Percentiles rank a stretch among this genome's conserved stretches.
phyloP scores from a whole-genome alignment of 2,888 invertebrate genomes.

The Dascillus cervinus region DNA sequence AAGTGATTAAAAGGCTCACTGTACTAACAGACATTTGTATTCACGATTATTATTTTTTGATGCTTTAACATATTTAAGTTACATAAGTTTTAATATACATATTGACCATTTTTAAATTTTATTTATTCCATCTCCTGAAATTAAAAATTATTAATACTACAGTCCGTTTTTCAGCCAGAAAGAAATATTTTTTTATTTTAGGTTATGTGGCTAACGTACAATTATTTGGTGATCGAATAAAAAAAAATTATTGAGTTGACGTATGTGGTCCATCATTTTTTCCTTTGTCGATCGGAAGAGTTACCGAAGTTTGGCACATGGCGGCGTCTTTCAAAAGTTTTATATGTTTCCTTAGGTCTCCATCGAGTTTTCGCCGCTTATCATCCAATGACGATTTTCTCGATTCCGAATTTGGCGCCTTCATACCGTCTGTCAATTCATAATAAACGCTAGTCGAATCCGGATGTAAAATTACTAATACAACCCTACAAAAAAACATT shows the following conservation, averaged over 20 bases:
- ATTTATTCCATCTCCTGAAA: too few species aligned
- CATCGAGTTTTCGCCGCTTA: constrained; percentile 28
- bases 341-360: constrained; percentile 26
- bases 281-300: constrained; percentile 17
- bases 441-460: constrained; percentile 45
- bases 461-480: constrained; percentile 40
- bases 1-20: constrained; percentile 18
- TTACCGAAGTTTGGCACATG: constrained; percentile 26
- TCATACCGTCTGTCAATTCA: constrained; percentile 35
- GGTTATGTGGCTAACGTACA: too few species aligned
- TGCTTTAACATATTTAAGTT: constrained; percentile 26
- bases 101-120: too few species aligned
- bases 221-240: too few species aligned
- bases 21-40: constrained; percentile 18
- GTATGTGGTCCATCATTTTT: too few species aligned
- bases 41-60: constrained; percentile 24
- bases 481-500: constrained; percentile 23
- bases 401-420: constrained; percentile 23
- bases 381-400: constrained; percentile 25
- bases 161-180: too few species aligned
- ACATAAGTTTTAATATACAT: constrained; percentile 24
- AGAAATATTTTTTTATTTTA: neutral
- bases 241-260: too few species aligned
- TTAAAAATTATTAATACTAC: too few species aligned
- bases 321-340: constrained; percentile 30